Conservation (phyloP, 1,140 invertebrate genomes). For the Drosophila albomicans region DNA sequence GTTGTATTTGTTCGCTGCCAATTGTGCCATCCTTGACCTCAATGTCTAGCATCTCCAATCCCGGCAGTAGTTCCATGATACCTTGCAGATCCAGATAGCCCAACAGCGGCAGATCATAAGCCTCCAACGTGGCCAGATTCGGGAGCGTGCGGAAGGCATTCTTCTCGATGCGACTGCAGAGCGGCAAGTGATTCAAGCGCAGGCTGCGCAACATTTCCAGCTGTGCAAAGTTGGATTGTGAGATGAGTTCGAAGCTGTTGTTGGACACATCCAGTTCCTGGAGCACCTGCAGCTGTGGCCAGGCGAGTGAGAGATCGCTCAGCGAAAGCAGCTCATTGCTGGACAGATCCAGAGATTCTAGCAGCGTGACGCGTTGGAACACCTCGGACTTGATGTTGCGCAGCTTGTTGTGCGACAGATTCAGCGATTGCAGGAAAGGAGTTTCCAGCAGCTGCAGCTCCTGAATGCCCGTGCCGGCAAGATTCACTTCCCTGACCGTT, state of each 20-base stretch:
- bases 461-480: slow-evolving; percentile 91
- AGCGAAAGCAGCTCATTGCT: slow-evolving; percentile 89
- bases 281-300: slow-evolving; percentile 89
- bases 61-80: slow-evolving; percentile 89
- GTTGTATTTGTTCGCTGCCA: slow-evolving; percentile 92
- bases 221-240: slow-evolving; percentile 90
- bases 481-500: slow-evolving; percentile 92
- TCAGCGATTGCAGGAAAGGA: slow-evolving; percentile 93
- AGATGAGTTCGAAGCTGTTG: slow-evolving; percentile 90
- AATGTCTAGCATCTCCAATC: slow-evolving; percentile 90
- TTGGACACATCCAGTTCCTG: slow-evolving; percentile 91
- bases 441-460: slow-evolving; percentile 91
- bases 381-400: slow-evolving; percentile 87
- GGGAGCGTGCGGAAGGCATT: slow-evolving; percentile 90
- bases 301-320: slow-evolving; percentile 87
- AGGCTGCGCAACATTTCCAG: slow-evolving; percentile 88
- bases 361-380: slow-evolving; percentile 91
- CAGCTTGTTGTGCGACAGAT: slow-evolving; percentile 92
- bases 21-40: slow-evolving; percentile 94
- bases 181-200: slow-evolving; percentile 88
- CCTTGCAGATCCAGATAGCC: slow-evolving; percentile 94
- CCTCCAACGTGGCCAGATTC: slow-evolving; percentile 89
- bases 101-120: slow-evolving; percentile 91
- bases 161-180: slow-evolving; percentile 92
- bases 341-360: slow-evolving; percentile 92